Evolutionary conservation across 2,797 vertebrate species (phyloP).

Genomic region (Gymnocypris eckloni): DNA sequence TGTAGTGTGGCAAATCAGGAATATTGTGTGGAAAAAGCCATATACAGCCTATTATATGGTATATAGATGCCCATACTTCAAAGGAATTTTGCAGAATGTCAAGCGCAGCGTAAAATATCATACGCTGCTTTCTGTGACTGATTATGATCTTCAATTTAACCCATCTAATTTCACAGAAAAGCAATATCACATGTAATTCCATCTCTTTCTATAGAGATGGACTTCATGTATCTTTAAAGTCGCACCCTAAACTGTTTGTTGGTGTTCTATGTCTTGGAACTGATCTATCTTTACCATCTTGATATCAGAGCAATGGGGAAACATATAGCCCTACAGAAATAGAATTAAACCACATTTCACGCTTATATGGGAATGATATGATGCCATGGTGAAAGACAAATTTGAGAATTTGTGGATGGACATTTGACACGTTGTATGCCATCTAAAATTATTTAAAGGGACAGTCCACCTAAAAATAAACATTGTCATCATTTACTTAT

Average conservation of each 20-base stretch:
- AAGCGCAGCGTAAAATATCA: not conserved
- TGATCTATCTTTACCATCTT: conserved; percentile 27
- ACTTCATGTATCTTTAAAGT: conserved; percentile 10
- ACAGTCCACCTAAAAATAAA: not conserved
- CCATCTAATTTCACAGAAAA: conserved; percentile 33
- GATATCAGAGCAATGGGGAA: conserved; percentile 4
- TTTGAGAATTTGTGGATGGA: not conserved
- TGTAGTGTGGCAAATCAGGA: not conserved
- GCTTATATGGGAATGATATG: not conserved
- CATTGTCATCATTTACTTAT: not conserved
- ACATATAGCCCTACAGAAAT: conserved; percentile 10
- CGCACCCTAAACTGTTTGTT: not conserved
- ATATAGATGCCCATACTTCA: conserved; percentile 9
- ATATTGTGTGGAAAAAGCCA: conserved; percentile 2
- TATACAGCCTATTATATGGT: not conserved
- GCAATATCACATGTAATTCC: conserved; percentile 29
- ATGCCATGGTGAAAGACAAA: not conserved
- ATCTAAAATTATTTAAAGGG: not conserved
- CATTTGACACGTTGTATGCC: not conserved
- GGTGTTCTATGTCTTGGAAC: conserved; percentile 13
- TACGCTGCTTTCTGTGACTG: not conserved
- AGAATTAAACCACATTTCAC: conserved; percentile 24
- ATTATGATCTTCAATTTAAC: conserved; percentile 6
- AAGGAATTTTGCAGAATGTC: conserved; percentile 16
- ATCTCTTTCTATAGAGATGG: conserved; percentile 2